Percentiles rank a stretch among this genome's conserved stretches.
phyloP scores from a whole-genome alignment of 2,797 vertebrate genomes.

The Centropyge bicolor region DNA sequence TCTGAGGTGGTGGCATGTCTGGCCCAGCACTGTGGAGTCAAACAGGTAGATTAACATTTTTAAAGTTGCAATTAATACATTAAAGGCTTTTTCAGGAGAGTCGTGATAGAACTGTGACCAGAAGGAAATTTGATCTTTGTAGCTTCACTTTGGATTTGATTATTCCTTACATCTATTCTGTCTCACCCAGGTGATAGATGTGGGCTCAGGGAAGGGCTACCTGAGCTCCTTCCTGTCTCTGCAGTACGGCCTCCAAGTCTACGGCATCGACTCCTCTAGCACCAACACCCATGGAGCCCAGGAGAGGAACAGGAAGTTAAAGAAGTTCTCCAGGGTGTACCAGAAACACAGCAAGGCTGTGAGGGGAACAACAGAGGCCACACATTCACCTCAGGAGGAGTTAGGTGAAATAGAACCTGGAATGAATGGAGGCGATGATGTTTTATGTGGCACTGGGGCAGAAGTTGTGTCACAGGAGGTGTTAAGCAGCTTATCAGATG shows the following conservation, averaged over 20 bases:
- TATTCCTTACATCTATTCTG: background rate
- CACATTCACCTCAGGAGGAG: slow-evolving; percentile 19
- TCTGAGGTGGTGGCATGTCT: slow-evolving; percentile 90
- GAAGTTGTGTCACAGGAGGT: slow-evolving; percentile 17
- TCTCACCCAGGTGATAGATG: slow-evolving; percentile 91
- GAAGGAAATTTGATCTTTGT: no score
- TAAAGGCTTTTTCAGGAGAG: background rate
- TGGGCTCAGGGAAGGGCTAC: slow-evolving; percentile 98
- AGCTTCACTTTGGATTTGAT: background rate
- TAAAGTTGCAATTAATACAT: background rate
- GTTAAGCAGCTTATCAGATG: slow-evolving; percentile 31
- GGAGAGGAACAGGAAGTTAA: slow-evolving; percentile 96
- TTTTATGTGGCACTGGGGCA: background rate
- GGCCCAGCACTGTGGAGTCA: slow-evolving; percentile 86
- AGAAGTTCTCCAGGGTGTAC: slow-evolving; percentile 92
- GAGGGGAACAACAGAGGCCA: background rate
- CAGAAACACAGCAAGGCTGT: slow-evolving; percentile 72
- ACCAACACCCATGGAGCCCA: slow-evolving; percentile 93
- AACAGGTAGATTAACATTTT: slow-evolving; percentile 85
- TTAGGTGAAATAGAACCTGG: background rate
- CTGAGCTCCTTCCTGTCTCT: slow-evolving; percentile 96
- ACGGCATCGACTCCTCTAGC: slow-evolving; percentile 96
- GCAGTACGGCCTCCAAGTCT: slow-evolving; percentile 92
- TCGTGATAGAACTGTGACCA: background rate
- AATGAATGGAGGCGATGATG: background rate